Conservation (phyloP, 2,113 vertebrate genomes). For the Desmodus rotundus region DNA sequence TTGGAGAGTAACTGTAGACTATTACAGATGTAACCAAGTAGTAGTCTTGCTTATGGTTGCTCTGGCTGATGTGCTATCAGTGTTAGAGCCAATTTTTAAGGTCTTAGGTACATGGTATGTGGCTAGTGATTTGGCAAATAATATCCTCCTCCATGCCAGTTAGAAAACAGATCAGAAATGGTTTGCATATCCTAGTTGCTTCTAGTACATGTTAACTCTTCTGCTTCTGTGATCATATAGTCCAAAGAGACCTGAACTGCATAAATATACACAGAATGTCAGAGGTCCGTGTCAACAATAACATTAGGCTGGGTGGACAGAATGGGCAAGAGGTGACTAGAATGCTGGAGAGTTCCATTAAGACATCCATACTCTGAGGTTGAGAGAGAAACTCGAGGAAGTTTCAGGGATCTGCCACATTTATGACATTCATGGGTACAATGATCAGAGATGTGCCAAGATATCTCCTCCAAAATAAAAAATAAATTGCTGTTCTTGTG, state of each 20-base stretch:
- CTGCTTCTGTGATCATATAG: neutral
- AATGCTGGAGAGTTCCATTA: neutral
- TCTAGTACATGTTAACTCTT: neutral
- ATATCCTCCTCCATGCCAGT: neutral
- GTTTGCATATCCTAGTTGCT: neutral
- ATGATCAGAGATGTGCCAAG: neutral
- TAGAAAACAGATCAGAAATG: neutral
- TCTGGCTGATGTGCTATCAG: neutral
- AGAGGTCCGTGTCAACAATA: neutral
- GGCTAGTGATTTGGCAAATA: neutral
- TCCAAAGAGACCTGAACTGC: neutral
- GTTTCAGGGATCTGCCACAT: neutral
- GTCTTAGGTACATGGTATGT: neutral
- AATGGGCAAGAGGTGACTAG: neutral
- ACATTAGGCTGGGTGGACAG: neutral
- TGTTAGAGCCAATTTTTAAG: neutral
- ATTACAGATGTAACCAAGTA: neutral
- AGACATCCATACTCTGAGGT: neutral
- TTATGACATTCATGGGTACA: neutral
- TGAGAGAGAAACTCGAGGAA: neutral
- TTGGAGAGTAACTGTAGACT: neutral
- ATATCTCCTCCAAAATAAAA: neutral
- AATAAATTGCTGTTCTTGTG: neutral
- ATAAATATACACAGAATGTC: neutral
- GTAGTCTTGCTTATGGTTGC: neutral